Evolutionary conservation across 2,888 invertebrate species (phyloP).

Genomic region (Eupithecia subfuscata): DNA sequence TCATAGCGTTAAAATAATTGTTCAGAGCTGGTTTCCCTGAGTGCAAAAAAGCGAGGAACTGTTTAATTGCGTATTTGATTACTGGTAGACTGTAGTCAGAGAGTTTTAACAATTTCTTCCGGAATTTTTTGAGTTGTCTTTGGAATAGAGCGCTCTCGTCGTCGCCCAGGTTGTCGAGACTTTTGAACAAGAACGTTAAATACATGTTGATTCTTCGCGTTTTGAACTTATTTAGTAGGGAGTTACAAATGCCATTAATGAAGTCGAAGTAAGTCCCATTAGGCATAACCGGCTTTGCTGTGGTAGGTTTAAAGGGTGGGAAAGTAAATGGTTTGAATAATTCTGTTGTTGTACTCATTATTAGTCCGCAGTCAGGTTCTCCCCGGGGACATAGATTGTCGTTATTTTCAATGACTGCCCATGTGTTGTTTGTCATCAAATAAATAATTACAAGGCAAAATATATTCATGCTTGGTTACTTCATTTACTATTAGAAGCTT

Average conservation of each 20-base stretch:
- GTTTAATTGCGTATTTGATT: slow-evolving; percentile 50
- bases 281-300: slow-evolving; percentile 42
- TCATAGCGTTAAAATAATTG: slow-evolving; percentile 58
- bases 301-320: slow-evolving; percentile 35
- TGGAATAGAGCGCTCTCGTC: slow-evolving; percentile 51
- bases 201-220: slow-evolving; percentile 51
- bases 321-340: neutral
- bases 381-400: slow-evolving; percentile 14
- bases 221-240: slow-evolving; percentile 53
- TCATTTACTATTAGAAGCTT: neutral
- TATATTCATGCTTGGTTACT: slow-evolving; percentile 14
- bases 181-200: slow-evolving; percentile 54
- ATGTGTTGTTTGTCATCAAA: neutral
- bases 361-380: neutral
- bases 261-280: slow-evolving; percentile 64
- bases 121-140: slow-evolving; percentile 52
- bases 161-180: slow-evolving; percentile 51
- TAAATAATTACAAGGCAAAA: slow-evolving; percentile 11
- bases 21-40: slow-evolving; percentile 52
- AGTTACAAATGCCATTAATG: slow-evolving; percentile 59
- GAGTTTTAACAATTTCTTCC: slow-evolving; percentile 50
- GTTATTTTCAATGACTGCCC: neutral
- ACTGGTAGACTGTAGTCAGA: slow-evolving; percentile 49
- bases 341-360: neutral
- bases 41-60: slow-evolving; percentile 53